A percentile compares a stretch with the other conserved stretches of the same genome.
These are phyloP conservation scores for Clunio marinus DNA, from an alignment of 2,888 invertebrate species.

Conservation along the genomic window DNA sequence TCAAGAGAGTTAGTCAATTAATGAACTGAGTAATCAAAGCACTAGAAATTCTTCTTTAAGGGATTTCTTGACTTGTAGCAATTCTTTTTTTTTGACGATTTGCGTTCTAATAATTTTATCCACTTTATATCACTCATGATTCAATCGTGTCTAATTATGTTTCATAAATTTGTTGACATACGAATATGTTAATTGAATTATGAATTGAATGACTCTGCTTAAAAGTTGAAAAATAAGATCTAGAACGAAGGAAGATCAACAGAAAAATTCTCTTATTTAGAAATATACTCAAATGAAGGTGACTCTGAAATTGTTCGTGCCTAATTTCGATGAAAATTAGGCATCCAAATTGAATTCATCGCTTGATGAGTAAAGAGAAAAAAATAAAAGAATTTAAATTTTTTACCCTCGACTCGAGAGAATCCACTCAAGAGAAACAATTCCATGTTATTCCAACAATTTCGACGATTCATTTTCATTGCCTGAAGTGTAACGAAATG, in stretches of 20 bases:
- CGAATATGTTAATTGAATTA: constrained; percentile 37
- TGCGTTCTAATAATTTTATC: too few relatives aligned
- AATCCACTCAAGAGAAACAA: constrained; percentile 30
- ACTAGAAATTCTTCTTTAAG: too few relatives aligned
- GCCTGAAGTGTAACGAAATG: background rate
- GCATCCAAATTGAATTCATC: constrained; percentile 17
- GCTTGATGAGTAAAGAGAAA: background rate
- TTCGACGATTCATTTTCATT: background rate
- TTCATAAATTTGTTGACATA: constrained; percentile 27
- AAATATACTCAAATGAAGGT: background rate
- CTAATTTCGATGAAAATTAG: constrained; percentile 36
- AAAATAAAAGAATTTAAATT: background rate
- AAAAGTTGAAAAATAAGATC: too few relatives aligned
- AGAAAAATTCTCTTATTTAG: constrained; percentile 12
- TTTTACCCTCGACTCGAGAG: background rate
- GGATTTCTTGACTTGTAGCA: too few relatives aligned
- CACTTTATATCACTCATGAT: too few relatives aligned
- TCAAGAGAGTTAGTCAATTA: constrained; percentile 21
- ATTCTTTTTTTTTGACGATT: too few relatives aligned
- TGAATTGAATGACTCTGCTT: background rate
- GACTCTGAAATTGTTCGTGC: constrained; percentile 29
- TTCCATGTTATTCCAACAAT: constrained; percentile 21
- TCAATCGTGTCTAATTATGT: too few relatives aligned
- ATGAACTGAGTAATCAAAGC: background rate
- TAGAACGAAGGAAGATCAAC: constrained; percentile 2